These are phyloP conservation scores for Drosophila ananassae DNA, from an alignment of 1,140 invertebrate genomes.

Conservation along the genomic window DNA sequence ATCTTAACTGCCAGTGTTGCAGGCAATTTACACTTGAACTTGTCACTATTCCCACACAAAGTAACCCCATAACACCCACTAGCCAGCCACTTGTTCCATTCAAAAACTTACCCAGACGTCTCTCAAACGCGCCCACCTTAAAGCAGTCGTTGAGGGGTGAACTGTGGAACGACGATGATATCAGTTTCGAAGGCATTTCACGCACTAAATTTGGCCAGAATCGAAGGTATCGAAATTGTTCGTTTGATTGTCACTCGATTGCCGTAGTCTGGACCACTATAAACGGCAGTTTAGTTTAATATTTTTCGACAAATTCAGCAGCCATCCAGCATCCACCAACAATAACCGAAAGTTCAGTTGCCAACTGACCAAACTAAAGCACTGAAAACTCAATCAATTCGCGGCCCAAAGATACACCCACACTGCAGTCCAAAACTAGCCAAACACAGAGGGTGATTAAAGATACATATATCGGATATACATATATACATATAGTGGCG, in stretches of 20 bases:
- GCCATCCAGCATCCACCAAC: slow-evolving; percentile 1
- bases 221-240: slow-evolving; percentile 45
- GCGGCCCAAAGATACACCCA: slow-evolving; percentile 58
- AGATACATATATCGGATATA: slow-evolving; percentile 6
- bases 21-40: slow-evolving; percentile 32
- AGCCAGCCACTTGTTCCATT: slow-evolving; percentile 14
- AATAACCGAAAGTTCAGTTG: slow-evolving; percentile 33
- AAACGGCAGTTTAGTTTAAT: slow-evolving; percentile 47
- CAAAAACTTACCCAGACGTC: slow-evolving; percentile 80
- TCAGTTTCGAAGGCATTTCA: slow-evolving; percentile 81
- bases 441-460: slow-evolving; percentile 36
- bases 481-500: background rate
- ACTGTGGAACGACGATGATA: slow-evolving; percentile 82
- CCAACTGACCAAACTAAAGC: slow-evolving; percentile 65
- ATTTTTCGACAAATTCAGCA: slow-evolving; percentile 1
- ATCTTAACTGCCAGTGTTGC: background rate
- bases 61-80: slow-evolving; percentile 29
- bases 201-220: slow-evolving; percentile 69
- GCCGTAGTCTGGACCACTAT: slow-evolving; percentile 35
- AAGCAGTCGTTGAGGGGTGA: slow-evolving; percentile 77
- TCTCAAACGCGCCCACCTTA: slow-evolving; percentile 81
- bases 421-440: slow-evolving; percentile 56
- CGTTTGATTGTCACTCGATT: slow-evolving; percentile 27
- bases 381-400: slow-evolving; percentile 67
- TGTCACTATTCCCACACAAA: slow-evolving; percentile 6